Conservation (phyloP, 2,888 invertebrate genomes). For the Gastrophysa polygoni region DNA sequence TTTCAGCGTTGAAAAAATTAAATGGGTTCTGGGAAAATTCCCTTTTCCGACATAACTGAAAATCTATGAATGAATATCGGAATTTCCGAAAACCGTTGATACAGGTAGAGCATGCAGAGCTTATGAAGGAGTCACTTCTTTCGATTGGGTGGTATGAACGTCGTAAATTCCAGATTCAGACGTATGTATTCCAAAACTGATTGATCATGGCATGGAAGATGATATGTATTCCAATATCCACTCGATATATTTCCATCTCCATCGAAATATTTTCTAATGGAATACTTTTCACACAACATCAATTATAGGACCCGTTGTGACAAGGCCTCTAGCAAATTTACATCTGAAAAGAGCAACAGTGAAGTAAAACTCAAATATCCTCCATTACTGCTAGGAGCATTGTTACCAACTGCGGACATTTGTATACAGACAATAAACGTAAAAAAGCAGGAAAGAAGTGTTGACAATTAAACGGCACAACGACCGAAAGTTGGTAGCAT, state of each 20-base stretch:
- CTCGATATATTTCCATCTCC: background rate
- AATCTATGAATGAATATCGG: too few species aligned
- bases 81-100: too few species aligned
- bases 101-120: too few species aligned
- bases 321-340: constrained; percentile 40
- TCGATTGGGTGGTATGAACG: too few species aligned
- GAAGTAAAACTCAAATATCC: constrained; percentile 53
- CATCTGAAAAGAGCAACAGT: constrained; percentile 49
- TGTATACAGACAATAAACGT: constrained; percentile 51
- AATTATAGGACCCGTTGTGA: constrained; percentile 12
- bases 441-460: constrained; percentile 51
- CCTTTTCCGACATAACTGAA: too few species aligned
- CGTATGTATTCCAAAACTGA: too few species aligned
- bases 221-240: too few species aligned
- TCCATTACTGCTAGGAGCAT: constrained; percentile 48
- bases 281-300: constrained; percentile 16
- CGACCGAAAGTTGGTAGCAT: constrained; percentile 48
- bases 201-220: too few species aligned
- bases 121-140: too few species aligned
- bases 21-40: too few species aligned
- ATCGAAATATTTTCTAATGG: constrained; percentile 12
- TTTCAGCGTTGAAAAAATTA: too few species aligned
- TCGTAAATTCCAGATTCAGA: too few species aligned
- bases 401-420: constrained; percentile 53
- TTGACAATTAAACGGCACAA: constrained; percentile 56